Conservation (phyloP, 2,888 invertebrate genomes). For the Coenonympha arcania region DNA sequence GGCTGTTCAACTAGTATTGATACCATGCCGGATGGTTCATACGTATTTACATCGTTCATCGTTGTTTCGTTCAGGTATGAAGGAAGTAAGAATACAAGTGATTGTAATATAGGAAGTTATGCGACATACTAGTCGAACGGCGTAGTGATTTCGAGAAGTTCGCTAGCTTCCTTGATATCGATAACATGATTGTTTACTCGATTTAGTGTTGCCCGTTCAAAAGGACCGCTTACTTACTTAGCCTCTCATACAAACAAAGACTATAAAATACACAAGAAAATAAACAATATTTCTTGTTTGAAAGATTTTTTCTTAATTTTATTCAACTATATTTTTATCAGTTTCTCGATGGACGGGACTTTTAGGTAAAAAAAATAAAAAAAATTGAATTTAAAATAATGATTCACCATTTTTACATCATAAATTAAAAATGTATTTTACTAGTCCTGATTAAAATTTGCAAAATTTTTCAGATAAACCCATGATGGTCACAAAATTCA, state of each 20-base stretch:
- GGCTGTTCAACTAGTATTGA: not conserved
- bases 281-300: too few species aligned
- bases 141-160: conserved; percentile 23
- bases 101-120: conserved; percentile 26
- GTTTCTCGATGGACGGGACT: too few species aligned
- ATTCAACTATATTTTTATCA: too few species aligned
- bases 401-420: too few species aligned
- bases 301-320: too few species aligned
- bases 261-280: too few species aligned
- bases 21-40: conserved; percentile 12
- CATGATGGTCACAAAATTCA: conserved; percentile 56
- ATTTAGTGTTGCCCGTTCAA: conserved; percentile 12
- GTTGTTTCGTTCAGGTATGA: conserved; percentile 19
- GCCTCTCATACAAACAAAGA: not conserved
- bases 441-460: not conserved
- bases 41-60: conserved; percentile 14
- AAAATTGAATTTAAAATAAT: too few species aligned
- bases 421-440: too few species aligned
- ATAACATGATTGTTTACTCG: conserved; percentile 17
- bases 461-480: conserved; percentile 27
- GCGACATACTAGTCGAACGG: conserved; percentile 19
- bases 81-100: conserved; percentile 25
- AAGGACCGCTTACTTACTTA: conserved; percentile 1
- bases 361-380: too few species aligned
- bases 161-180: conserved; percentile 23